phyloP scores from a whole-genome alignment of 1,140 invertebrate species.

The Dreissena polymorpha region DNA sequence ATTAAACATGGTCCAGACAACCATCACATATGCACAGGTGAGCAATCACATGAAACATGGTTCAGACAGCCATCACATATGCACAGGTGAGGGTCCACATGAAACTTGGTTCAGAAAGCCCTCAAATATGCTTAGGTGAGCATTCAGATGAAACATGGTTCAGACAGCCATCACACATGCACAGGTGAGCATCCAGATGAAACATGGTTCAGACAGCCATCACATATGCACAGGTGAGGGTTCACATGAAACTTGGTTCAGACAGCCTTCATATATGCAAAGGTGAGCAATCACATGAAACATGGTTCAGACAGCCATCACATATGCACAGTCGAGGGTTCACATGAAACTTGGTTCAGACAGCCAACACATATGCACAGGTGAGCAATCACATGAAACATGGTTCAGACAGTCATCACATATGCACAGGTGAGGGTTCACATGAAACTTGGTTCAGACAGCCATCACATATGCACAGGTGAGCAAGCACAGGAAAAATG shows the following conservation, averaged over 20 bases:
- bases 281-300: constrained; percentile 81
- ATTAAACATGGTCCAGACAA: constrained; percentile 82
- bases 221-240: constrained; percentile 83
- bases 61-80: constrained; percentile 84
- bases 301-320: constrained; percentile 82
- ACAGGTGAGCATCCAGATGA: constrained; percentile 80
- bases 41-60: constrained; percentile 80
- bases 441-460: constrained; percentile 74
- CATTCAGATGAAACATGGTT: constrained; percentile 81
- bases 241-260: constrained; percentile 82
- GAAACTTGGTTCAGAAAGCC: constrained; percentile 82
- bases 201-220: constrained; percentile 83
- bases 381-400: constrained; percentile 80
- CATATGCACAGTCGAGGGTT: constrained; percentile 82
- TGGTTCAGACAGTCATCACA: constrained; percentile 83
- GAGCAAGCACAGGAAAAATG: constrained; percentile 80
- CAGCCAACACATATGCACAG: constrained; percentile 84
- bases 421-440: constrained; percentile 82
- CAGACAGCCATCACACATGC: constrained; percentile 85
- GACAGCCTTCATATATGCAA: constrained; percentile 84
- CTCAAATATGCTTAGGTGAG: constrained; percentile 84
- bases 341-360: constrained; percentile 68
- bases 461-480: constrained; percentile 84
- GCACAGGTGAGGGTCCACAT: constrained; percentile 82
- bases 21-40: constrained; percentile 84